A percentile compares a stretch with the other conserved stretches of the same genome.
phyloP scores from a whole-genome alignment of 2,888 invertebrate species.

The Scelioninae gen. 1 region DNA sequence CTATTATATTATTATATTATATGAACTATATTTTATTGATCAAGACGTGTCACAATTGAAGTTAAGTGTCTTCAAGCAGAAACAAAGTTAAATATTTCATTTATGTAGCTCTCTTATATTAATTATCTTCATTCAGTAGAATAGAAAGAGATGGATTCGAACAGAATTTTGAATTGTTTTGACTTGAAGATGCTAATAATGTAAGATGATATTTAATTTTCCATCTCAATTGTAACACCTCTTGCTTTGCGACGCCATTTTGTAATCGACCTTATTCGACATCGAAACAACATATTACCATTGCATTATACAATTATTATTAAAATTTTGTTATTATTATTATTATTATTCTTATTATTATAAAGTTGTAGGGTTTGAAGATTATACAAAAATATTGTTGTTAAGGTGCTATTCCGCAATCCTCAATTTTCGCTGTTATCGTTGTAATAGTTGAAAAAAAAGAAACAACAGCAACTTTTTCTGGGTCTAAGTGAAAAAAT shows the following conservation, averaged over 20 bases:
- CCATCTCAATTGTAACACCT: conserved; percentile 38
- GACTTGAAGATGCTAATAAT: not conserved
- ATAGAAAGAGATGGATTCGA: too few species aligned
- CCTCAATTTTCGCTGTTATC: conserved; percentile 64
- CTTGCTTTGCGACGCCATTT: conserved; percentile 49
- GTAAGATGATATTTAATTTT: conserved; percentile 22
- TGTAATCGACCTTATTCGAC: conserved; percentile 37
- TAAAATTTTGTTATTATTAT: conserved; percentile 34
- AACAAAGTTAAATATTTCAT: too few species aligned
- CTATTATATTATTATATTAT: conserved; percentile 64
- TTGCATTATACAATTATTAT: conserved; percentile 37
- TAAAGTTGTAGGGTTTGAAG: conserved; percentile 63
- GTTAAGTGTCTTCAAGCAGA: too few species aligned
- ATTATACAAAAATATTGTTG: conserved; percentile 57
- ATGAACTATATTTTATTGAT: conserved; percentile 56
- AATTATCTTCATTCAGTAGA: too few species aligned
- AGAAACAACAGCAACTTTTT: conserved; percentile 26
- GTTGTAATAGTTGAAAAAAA: conserved; percentile 60
- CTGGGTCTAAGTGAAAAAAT: conserved; percentile 17
- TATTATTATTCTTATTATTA: conserved; percentile 43
- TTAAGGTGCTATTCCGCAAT: conserved; percentile 67
- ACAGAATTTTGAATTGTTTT: too few species aligned
- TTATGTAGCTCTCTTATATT: too few species aligned
- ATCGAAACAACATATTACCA: conserved; percentile 27
- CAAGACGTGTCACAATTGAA: conserved; percentile 48